Base-by-base conservation (phyloP, 2,113 vertebrate species). In the Ploceus nigricollis region DNA sequence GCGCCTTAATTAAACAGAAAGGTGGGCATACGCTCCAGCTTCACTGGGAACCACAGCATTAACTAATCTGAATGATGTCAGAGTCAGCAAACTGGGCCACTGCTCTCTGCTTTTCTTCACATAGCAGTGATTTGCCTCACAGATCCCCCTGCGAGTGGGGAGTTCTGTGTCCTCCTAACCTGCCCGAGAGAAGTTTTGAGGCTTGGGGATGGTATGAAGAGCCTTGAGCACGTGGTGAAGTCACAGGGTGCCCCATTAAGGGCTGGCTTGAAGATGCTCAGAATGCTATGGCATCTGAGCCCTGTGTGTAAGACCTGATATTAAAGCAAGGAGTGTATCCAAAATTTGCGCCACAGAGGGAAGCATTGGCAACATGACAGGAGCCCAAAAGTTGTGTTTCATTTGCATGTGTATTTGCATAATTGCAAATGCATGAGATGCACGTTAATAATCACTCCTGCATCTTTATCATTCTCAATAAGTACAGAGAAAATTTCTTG, bases 391-490 rank as follows among this genome's bases (percentile, higher is more conserved):
- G 86, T 96, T 94, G 85, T 69, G 25, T 65, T 90, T 82, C 65
- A 92, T 96, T 95, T 95, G 65, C 96, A 93, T 96, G 27, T 25
- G n/a, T 21, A 93, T 97, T 96, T 96, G 80, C 94, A 95, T 96
- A 94, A 96, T 96, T 93, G 45, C 57, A 94, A 96, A 96, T 92
- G 92, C 86, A 96, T 96, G 88, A 96, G 90, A 37, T 90, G 92
- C 86, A 95, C 95, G 64, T 87, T 97, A 89, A 94, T 96, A 92
- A 95, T 92, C 72, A 87, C 76, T 70, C 87, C 47, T 92, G 82
- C 82, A 89, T 96, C 96, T 95, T 96, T 92, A 96, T 96, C 64
- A 95, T 96, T 96, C 94, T 90, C 88, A 86, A 72, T 95, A 94
- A 95, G 94, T 65, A 69, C 82, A 18, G 88, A 69, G 88, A 76